Conservation (phyloP, 1,140 invertebrate species). For the Trinorchestia longiramus region DNA sequence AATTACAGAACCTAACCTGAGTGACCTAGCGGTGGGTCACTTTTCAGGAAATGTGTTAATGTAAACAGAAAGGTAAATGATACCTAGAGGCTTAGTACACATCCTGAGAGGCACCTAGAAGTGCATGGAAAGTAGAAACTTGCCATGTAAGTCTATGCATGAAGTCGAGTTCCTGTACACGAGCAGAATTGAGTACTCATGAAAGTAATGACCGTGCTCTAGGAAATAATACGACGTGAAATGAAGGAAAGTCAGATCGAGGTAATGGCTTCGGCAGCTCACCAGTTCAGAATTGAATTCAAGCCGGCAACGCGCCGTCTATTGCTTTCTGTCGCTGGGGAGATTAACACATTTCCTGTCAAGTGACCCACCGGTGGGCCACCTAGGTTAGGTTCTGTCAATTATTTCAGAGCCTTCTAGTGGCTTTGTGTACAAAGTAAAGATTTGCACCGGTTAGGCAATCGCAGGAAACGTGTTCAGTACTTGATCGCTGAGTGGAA, state of each 20-base stretch:
- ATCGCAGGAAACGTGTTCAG: no score
- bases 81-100: neutral
- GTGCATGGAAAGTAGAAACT: neutral
- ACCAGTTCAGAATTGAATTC: neutral
- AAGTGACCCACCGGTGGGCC: neutral
- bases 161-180: neutral
- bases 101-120: neutral
- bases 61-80: no score
- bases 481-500: no score
- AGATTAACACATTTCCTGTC: neutral
- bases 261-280: neutral
- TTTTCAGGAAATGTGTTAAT: no score
- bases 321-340: neutral
- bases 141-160: neutral
- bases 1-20: no score
- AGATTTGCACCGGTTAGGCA: no score
- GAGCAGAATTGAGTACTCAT: neutral
- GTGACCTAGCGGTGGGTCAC: no score
- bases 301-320: neutral
- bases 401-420: no score
- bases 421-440: no score
- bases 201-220: neutral
- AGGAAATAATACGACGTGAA: neutral
- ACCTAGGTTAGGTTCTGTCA: no score
- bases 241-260: neutral